Percentiles rank a stretch among this genome's conserved stretches.
Evolutionary conservation across 1,140 invertebrate genomes (phyloP).

Genomic region (Tetramorium simillimum): DNA sequence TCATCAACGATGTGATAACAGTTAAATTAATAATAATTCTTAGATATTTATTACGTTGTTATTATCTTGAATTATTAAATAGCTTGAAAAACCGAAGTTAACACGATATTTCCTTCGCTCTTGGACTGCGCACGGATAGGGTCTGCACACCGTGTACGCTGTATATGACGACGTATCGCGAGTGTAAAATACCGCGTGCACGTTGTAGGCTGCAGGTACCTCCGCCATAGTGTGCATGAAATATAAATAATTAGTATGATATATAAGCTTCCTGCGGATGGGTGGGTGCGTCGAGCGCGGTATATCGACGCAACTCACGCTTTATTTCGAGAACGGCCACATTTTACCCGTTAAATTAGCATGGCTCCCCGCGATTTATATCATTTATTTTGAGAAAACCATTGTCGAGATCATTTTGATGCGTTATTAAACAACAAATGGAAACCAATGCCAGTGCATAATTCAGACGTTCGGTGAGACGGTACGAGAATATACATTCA

Average conservation of each 20-base stretch:
- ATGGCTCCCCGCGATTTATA: slow-evolving; percentile 78
- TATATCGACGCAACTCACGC: slow-evolving; percentile 79
- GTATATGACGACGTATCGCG: slow-evolving; percentile 64
- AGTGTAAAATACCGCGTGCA: slow-evolving; percentile 76
- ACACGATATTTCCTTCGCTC: slow-evolving; percentile 44
- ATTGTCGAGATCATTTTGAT: slow-evolving; percentile 69
- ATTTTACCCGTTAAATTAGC: slow-evolving; percentile 81
- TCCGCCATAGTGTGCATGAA: slow-evolving; percentile 68
- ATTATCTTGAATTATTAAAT: slow-evolving; percentile 19
- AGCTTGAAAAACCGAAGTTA: slow-evolving; percentile 27
- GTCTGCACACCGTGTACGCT: slow-evolving; percentile 22
- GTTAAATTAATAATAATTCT: too few relatives aligned
- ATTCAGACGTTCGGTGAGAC: neutral
- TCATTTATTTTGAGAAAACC: slow-evolving; percentile 73
- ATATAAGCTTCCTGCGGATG: slow-evolving; percentile 75
- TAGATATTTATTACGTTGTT: neutral
- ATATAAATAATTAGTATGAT: slow-evolving; percentile 84
- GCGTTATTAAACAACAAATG: slow-evolving; percentile 26
- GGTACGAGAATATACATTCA: neutral
- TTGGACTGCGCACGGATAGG: slow-evolving; percentile 14
- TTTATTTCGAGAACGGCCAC: slow-evolving; percentile 79
- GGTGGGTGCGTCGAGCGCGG: slow-evolving; percentile 68
- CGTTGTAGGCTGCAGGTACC: slow-evolving; percentile 64
- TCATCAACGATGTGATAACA: too few relatives aligned
- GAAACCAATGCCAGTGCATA: neutral